phyloP scores from a whole-genome alignment of 2,797 vertebrate genomes.

The Rhincodon typus region DNA sequence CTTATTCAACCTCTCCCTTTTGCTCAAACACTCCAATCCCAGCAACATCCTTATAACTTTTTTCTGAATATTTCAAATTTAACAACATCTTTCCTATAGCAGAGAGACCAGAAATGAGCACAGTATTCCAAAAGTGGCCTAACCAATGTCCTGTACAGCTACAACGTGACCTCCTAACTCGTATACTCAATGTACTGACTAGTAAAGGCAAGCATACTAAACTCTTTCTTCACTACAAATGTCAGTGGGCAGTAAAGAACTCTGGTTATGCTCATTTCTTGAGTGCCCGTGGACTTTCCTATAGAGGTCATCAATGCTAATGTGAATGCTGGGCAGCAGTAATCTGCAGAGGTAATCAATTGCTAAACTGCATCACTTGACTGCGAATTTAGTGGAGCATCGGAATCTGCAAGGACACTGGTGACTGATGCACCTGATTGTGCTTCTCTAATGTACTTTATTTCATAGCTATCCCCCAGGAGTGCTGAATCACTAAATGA shows the following conservation, averaged over 20 bases:
- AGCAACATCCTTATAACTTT: too few relatives aligned
- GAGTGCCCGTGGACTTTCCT: not conserved
- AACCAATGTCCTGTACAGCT: too few relatives aligned
- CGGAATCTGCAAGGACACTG: not conserved
- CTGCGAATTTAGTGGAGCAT: not conserved
- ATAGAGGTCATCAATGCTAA: not conserved
- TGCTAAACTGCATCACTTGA: not conserved
- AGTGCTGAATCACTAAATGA: slow-evolving; percentile 21
- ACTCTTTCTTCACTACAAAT: not conserved
- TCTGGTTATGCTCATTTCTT: not conserved
- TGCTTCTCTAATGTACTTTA: not conserved
- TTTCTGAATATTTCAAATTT: too few relatives aligned
- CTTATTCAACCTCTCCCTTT: too few relatives aligned
- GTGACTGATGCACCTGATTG: not conserved
- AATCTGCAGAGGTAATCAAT: not conserved
- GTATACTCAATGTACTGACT: too few relatives aligned
- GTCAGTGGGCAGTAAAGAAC: not conserved
- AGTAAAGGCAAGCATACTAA: too few relatives aligned
- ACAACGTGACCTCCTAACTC: too few relatives aligned
- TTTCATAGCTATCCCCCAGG: not conserved
- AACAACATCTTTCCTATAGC: too few relatives aligned
- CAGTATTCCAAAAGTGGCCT: too few relatives aligned
- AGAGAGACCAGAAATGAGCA: too few relatives aligned
- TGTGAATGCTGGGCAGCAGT: not conserved
- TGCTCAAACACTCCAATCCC: too few relatives aligned